A percentile compares a stretch with the other conserved stretches of the same genome.
These are phyloP conservation scores for Pungitius pungitius DNA, from an alignment of 2,113 vertebrate species.

Conservation along the genomic window DNA sequence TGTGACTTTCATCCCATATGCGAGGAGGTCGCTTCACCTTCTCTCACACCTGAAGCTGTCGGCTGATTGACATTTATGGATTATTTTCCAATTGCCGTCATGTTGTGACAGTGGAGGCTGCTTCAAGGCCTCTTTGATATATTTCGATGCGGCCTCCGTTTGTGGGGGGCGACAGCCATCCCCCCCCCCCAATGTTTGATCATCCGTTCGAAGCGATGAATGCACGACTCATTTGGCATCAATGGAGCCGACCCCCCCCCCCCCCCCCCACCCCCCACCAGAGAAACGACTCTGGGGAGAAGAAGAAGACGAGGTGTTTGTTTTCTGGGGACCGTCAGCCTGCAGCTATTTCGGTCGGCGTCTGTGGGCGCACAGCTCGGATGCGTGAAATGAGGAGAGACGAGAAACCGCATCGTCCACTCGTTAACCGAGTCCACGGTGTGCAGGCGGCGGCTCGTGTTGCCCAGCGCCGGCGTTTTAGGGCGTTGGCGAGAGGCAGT, in stretches of 20 bases:
- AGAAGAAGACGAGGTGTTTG: slow-evolving; percentile 44
- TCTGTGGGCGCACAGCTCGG: slow-evolving; percentile 52
- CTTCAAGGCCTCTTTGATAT: not conserved
- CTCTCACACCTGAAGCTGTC: not conserved
- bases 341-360: slow-evolving; percentile 53
- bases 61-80: slow-evolving; percentile 15
- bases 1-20: not conserved
- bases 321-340: slow-evolving; percentile 60
- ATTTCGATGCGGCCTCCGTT: not conserved
- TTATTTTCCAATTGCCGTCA: slow-evolving; percentile 18
- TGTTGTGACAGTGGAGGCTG: not conserved
- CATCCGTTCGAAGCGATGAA: slow-evolving; percentile 25
- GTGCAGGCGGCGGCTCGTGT: slow-evolving; percentile 12
- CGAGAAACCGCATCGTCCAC: slow-evolving; percentile 49
- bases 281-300: slow-evolving; percentile 31
- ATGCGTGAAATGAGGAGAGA: slow-evolving; percentile 65
- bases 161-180: not conserved
- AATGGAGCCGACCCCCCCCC: too few species aligned
- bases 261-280: slow-evolving; percentile 3
- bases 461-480: slow-evolving; percentile 6
- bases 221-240: not conserved
- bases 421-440: slow-evolving; percentile 50
- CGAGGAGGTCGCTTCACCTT: not conserved
- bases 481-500: slow-evolving; percentile 6
- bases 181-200: not conserved